Evolutionary conservation across 2,888 invertebrate species (phyloP).

Genomic region (Nomada ferruginata): DNA sequence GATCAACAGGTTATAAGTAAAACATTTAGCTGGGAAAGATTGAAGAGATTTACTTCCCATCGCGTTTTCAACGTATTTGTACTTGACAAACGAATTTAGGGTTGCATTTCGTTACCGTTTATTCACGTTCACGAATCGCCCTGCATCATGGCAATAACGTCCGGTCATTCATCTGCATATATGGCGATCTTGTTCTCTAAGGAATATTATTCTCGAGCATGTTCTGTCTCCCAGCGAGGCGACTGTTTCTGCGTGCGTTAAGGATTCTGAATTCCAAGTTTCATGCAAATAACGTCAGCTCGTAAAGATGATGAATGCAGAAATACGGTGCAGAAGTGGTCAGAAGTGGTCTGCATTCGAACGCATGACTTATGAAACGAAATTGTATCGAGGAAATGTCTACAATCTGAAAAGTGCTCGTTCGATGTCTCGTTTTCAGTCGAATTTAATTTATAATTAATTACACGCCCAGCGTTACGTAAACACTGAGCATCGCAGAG

Average conservation of each 20-base stretch:
- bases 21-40: slow-evolving; percentile 6
- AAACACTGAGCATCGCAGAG: no score
- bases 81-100: slow-evolving; percentile 26
- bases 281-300: slow-evolving; percentile 43
- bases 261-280: slow-evolving; percentile 50
- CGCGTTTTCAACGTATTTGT: background rate
- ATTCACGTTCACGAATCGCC: slow-evolving; percentile 33
- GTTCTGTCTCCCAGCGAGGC: slow-evolving; percentile 21
- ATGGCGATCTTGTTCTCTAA: slow-evolving; percentile 10
- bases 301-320: slow-evolving; percentile 52
- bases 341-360: slow-evolving; percentile 13
- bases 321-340: slow-evolving; percentile 5
- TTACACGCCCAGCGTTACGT: background rate
- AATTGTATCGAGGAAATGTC: background rate
- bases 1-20: slow-evolving; percentile 41
- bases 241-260: slow-evolving; percentile 39
- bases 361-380: slow-evolving; percentile 11
- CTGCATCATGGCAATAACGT: slow-evolving; percentile 28
- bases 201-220: slow-evolving; percentile 49
- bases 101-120: slow-evolving; percentile 2
- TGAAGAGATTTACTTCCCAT: slow-evolving; percentile 18
- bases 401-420: background rate
- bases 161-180: slow-evolving; percentile 41
- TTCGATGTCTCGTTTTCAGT: background rate
- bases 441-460: slow-evolving; percentile 10